Conservation (phyloP, 2,113 vertebrate genomes). For the Danio rerio region GRCz12tu NC_133191.1:9353501-9354000, state of each 20-base stretch:
- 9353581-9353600: slow-evolving; percentile 6
- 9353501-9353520: background rate
- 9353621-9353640: slow-evolving; percentile 10
- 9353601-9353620: background rate
- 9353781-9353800: slow-evolving; percentile 31
- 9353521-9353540: background rate
- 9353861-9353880: too few species aligned
- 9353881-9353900: background rate
- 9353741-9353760: slow-evolving; percentile 38
- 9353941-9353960: too few species aligned
- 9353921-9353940: too few species aligned
- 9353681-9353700: background rate
- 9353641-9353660: slow-evolving; percentile 22
- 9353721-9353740: background rate
- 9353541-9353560: too few species aligned
- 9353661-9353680: slow-evolving; percentile 3
- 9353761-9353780: slow-evolving; percentile 13
- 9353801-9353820: slow-evolving; percentile 26
- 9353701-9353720: slow-evolving; percentile 20
- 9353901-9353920: too few species aligned
- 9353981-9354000: too few species aligned
- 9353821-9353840: background rate
- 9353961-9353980: too few species aligned
- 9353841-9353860: too few species aligned
- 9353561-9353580: background rate